Evolutionary conservation across 2,888 invertebrate genomes (phyloP).

Genomic region (Stomorhina lunata): DNA sequence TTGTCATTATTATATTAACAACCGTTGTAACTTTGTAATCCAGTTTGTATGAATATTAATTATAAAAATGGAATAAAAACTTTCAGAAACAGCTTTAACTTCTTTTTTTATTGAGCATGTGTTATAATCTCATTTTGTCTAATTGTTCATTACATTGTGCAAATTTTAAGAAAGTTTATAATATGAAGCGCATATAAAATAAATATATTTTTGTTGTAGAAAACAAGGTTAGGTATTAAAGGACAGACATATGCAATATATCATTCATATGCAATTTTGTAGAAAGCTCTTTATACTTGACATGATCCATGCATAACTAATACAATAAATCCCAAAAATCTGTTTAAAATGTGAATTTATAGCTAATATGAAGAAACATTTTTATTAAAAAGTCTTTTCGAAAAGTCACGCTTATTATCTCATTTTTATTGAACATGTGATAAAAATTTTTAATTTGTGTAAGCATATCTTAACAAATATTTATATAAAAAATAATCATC

Average conservation of each 20-base stretch:
- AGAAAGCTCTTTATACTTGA: too few species aligned
- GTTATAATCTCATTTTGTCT: too few species aligned
- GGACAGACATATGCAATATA: too few species aligned
- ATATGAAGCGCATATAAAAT: not conserved
- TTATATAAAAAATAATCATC: slow-evolving; percentile 16
- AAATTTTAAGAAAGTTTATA: too few species aligned
- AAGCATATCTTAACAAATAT: slow-evolving; percentile 1
- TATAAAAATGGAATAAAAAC: not conserved
- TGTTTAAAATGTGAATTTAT: too few species aligned
- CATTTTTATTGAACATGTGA: slow-evolving; percentile 5
- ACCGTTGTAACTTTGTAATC: slow-evolving; percentile 11
- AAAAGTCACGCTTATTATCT: not conserved
- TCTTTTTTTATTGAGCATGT: not conserved
- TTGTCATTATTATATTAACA: slow-evolving; percentile 13
- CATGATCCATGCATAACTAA: too few species aligned
- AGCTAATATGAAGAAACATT: not conserved
- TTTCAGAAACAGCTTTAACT: not conserved
- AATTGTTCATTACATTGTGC: too few species aligned
- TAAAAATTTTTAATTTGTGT: not conserved
- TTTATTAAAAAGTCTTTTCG: not conserved
- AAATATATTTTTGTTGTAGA: too few species aligned
- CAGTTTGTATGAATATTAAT: slow-evolving; percentile 16
- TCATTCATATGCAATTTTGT: too few species aligned
- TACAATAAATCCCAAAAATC: too few species aligned
- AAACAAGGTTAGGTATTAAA: too few species aligned